Evolutionary conservation across 2,888 invertebrate species (phyloP).

Genomic region (Chrysotoxum bicinctum): DNA sequence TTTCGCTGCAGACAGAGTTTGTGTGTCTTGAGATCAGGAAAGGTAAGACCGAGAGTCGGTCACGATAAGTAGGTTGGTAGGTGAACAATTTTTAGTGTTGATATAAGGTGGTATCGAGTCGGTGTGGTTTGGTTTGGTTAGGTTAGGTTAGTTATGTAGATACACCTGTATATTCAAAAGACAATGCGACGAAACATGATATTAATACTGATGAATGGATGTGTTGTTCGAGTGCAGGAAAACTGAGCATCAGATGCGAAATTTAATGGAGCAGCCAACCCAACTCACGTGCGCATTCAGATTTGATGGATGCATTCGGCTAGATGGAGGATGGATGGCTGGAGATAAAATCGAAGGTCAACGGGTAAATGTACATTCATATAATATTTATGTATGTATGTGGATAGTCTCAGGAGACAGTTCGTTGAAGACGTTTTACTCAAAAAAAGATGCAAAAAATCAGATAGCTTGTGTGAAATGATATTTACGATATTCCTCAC

Average conservation of each 20-base stretch:
- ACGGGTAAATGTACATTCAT: background rate
- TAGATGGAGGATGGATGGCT: slow-evolving; percentile 10
- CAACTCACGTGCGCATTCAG: slow-evolving; percentile 3
- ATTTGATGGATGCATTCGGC: slow-evolving; percentile 16
- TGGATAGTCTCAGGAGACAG: background rate
- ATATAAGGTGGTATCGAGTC: slow-evolving; percentile 22
- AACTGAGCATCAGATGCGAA: background rate
- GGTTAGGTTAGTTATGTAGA: slow-evolving; percentile 1
- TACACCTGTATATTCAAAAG: slow-evolving; percentile 11
- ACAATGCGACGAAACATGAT: slow-evolving; percentile 17
- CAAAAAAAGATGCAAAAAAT: background rate
- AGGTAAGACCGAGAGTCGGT: slow-evolving; percentile 61
- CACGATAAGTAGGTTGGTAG: slow-evolving; percentile 71
- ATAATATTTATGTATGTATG: background rate
- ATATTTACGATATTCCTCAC: background rate
- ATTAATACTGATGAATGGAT: background rate
- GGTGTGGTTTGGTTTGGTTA: background rate
- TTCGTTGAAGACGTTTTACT: slow-evolving; percentile 2
- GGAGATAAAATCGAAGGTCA: slow-evolving; percentile 32
- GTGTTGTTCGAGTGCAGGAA: background rate
- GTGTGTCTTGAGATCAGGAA: slow-evolving; percentile 44
- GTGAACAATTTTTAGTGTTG: slow-evolving; percentile 53
- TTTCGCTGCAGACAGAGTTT: slow-evolving; percentile 37
- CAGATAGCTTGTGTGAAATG: background rate
- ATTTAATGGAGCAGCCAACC: slow-evolving; percentile 20